These are phyloP conservation scores for Periplaneta americana DNA, from an alignment of 1,140 invertebrate species.

Conservation along the genomic window DNA sequence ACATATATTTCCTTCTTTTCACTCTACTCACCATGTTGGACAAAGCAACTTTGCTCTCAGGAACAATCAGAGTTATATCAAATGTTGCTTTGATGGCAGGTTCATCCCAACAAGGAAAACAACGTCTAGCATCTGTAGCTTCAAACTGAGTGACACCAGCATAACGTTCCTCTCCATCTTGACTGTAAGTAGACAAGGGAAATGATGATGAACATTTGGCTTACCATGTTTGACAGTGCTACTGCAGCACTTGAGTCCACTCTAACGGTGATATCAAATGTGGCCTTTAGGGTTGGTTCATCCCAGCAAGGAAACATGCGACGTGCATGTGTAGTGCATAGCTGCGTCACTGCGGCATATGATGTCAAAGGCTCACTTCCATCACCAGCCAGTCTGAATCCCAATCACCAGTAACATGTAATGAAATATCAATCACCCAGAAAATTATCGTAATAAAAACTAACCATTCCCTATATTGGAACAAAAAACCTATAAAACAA, in stretches of 20 bases:
- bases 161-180: conserved; percentile 69
- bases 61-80: conserved; percentile 80
- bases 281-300: conserved; percentile 55
- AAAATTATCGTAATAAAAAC: background rate
- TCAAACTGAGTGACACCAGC: conserved; percentile 92
- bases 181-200: conserved; percentile 31
- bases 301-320: conserved; percentile 60
- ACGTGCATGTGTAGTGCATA: conserved; percentile 46
- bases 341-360: conserved; percentile 48
- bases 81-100: conserved; percentile 93
- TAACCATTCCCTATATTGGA: no score
- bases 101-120: conserved; percentile 98
- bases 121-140: conserved; percentile 85
- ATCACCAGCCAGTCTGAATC: background rate
- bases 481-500: no score
- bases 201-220: conserved; percentile 11
- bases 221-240: conserved; percentile 39
- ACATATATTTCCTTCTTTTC: no score
- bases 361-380: conserved; percentile 28
- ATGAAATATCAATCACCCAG: background rate
- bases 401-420: background rate
- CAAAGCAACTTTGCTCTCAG: conserved; percentile 69
- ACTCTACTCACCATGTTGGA: conserved; percentile 79
- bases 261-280: conserved; percentile 42
- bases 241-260: conserved; percentile 29